Conservation (phyloP, 2,797 vertebrate genomes). For the Lateolabrax maculatus region DNA sequence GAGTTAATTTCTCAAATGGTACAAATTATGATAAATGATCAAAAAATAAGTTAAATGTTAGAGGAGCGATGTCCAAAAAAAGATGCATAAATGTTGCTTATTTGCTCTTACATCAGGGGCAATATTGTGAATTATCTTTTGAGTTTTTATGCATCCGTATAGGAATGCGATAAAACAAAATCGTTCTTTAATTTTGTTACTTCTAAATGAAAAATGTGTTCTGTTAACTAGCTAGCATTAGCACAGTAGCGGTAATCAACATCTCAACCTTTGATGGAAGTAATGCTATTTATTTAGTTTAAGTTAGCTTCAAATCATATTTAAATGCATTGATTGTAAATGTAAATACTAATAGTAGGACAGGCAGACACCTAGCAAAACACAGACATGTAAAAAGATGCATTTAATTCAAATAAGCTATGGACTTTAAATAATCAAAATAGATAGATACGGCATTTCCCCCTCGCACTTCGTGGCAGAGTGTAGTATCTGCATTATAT, state of each 20-base stretch:
- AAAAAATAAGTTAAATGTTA: background rate
- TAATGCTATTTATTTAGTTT: background rate
- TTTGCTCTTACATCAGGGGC: no score
- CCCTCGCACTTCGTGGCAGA: background rate
- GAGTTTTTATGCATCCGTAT: no score
- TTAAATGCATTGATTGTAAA: no score
- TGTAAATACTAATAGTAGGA: background rate
- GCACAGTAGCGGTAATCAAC: background rate
- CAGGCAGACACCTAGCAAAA: background rate
- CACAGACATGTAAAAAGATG: no score
- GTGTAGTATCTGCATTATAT: background rate
- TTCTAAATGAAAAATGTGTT: no score
- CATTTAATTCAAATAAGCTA: background rate
- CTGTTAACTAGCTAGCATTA: background rate
- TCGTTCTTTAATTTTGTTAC: no score
- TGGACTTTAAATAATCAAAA: background rate
- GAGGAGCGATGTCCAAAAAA: no score
- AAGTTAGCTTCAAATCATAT: background rate
- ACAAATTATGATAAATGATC: background rate
- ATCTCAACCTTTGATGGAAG: background rate
- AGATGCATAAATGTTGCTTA: no score
- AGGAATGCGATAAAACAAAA: no score
- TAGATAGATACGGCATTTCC: background rate
- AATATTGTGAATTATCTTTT: no score
- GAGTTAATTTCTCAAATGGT: background rate